phyloP scores from a whole-genome alignment of 2,797 vertebrate genomes.

The Chromobotia macracanthus region DNA sequence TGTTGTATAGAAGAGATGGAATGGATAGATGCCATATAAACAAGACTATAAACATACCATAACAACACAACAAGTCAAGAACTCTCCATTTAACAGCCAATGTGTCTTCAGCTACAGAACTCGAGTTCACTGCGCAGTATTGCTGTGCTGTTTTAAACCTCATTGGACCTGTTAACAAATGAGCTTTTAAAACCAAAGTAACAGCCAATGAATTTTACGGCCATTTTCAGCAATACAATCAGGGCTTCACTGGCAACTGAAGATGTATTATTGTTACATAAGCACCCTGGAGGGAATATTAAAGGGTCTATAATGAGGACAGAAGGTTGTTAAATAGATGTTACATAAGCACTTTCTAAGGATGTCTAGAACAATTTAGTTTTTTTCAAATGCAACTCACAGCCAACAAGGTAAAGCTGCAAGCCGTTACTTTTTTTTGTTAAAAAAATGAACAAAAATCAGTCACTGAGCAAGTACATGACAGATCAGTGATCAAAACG shows the following conservation, averaged over 20 bases:
- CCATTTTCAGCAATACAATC: conserved; percentile 38
- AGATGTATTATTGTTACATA: conserved; percentile 52
- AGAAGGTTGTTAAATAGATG: neutral
- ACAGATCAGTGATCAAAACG: too few relatives aligned
- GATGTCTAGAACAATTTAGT: neutral
- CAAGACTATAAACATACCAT: neutral
- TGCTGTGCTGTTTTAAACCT: neutral
- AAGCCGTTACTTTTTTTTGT: too few relatives aligned
- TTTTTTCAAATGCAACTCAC: neutral
- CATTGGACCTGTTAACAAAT: neutral
- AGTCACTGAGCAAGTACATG: too few relatives aligned
- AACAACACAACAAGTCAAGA: neutral
- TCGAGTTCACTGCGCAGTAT: neutral
- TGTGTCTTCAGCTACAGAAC: neutral
- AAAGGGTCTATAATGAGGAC: conserved; percentile 45
- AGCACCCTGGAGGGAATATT: conserved; percentile 50
- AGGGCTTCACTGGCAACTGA: conserved; percentile 53
- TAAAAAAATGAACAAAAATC: too few relatives aligned
- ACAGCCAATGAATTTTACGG: conserved; percentile 51
- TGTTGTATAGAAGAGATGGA: neutral
- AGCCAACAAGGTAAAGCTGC: neutral
- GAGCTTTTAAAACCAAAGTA: conserved; percentile 20
- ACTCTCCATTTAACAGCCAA: neutral
- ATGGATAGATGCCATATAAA: neutral
- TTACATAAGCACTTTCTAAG: conserved; percentile 15